Percentiles rank a stretch among this genome's conserved stretches.
Evolutionary conservation across 2,797 vertebrate species (phyloP).

Genomic region (Rhyacichthys aspro): DNA sequence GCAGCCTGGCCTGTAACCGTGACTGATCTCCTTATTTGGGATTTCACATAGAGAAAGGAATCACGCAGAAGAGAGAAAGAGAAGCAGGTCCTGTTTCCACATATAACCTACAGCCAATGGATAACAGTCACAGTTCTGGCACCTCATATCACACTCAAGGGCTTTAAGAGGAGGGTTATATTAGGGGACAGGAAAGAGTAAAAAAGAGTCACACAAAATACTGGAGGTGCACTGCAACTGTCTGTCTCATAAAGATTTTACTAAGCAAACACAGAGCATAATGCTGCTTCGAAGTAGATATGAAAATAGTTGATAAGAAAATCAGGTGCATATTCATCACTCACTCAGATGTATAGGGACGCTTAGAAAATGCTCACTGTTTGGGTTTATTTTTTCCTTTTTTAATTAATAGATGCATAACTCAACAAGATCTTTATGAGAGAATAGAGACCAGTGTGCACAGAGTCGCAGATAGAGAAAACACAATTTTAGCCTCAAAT

Average conservation of each 20-base stretch:
- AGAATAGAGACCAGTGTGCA: too few species aligned
- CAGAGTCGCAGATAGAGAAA: not conserved
- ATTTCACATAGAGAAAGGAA: slow-evolving; percentile 73
- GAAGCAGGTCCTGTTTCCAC: slow-evolving; percentile 77
- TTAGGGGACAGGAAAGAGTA: slow-evolving; percentile 14
- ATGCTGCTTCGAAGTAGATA: not conserved
- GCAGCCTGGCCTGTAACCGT: slow-evolving; percentile 69
- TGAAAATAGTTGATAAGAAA: not conserved
- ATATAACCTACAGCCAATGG: slow-evolving; percentile 81
- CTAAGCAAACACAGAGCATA: slow-evolving; percentile 3
- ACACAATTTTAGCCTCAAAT: not conserved
- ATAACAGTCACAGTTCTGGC: slow-evolving; percentile 51
- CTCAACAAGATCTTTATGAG: too few species aligned
- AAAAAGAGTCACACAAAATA: slow-evolving; percentile 8
- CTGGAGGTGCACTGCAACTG: not conserved
- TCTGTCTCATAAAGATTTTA: slow-evolving; percentile 3
- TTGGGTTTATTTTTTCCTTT: slow-evolving; percentile 20
- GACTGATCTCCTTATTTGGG: slow-evolving; percentile 89
- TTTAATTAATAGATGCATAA: too few species aligned
- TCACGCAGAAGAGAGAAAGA: slow-evolving; percentile 37
- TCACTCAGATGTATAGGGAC: not conserved
- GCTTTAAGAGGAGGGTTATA: slow-evolving; percentile 7
- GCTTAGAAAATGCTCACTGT: slow-evolving; percentile 12
- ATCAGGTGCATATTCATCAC: too few species aligned
- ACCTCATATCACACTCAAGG: slow-evolving; percentile 12